Percentiles rank a stretch among this genome's conserved stretches.
These are phyloP conservation scores for Neosilurus mollespiculum DNA, from an alignment of 2,797 vertebrate genomes.

Conservation along the genomic window DNA sequence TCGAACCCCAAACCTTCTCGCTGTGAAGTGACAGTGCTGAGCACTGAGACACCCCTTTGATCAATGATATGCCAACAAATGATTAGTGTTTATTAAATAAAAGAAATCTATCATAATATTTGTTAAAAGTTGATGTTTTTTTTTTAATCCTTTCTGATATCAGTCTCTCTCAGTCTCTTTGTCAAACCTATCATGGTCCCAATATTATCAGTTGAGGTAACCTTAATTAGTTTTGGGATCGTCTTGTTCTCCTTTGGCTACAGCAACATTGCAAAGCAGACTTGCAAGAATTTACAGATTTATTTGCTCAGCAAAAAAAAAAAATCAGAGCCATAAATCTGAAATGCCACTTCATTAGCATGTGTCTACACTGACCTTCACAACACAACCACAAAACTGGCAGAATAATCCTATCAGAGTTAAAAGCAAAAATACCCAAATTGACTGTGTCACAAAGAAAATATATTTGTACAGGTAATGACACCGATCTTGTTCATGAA, in stretches of 20 bases:
- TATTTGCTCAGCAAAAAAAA: no score
- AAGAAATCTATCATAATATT: no score
- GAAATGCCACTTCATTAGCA: neutral
- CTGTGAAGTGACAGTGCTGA: no score
- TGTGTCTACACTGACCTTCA: neutral
- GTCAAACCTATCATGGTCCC: no score
- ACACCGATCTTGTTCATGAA: neutral
- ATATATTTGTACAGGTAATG: neutral
- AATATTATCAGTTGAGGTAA: neutral
- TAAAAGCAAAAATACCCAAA: neutral
- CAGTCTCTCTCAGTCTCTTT: no score
- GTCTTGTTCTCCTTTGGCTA: neutral
- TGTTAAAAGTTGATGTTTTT: no score
- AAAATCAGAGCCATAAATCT: neutral
- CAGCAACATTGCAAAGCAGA: neutral
- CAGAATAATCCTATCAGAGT: neutral
- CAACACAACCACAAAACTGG: neutral
- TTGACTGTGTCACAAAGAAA: neutral
- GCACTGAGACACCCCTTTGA: no score
- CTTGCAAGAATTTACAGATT: neutral
- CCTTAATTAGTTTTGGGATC: neutral
- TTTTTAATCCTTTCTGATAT: no score
- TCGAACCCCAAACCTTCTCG: no score
- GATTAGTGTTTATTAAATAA: no score
- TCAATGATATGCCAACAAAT: no score